These are phyloP conservation scores for Drosophila anomelani DNA, from an alignment of 2,888 invertebrate genomes.

Conservation along the genomic window DNA sequence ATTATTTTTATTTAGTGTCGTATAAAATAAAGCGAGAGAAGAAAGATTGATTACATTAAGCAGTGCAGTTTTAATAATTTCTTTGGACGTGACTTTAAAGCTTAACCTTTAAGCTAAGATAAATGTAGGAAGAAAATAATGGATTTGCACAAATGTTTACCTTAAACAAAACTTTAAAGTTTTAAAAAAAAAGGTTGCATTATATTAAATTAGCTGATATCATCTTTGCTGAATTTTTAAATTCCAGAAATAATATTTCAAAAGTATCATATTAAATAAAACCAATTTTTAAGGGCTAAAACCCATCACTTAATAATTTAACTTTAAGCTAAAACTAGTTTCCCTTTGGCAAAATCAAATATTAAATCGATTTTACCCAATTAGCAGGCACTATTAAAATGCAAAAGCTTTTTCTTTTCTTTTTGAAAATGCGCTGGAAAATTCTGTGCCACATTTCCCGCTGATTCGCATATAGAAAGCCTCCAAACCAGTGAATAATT, in stretches of 20 bases:
- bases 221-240: no score
- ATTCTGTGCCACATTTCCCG: slow-evolving; percentile 12
- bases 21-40: slow-evolving; percentile 40
- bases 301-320: no score
- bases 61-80: slow-evolving; percentile 19
- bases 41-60: slow-evolving; percentile 53
- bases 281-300: no score
- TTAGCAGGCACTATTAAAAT: slow-evolving; percentile 9
- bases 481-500: slow-evolving; percentile 20
- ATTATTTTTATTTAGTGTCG: slow-evolving; percentile 26
- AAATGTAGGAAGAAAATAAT: no score
- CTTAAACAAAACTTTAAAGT: neutral
- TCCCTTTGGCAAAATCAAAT: neutral
- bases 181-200: no score
- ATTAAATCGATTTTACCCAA: slow-evolving; percentile 18
- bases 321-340: neutral
- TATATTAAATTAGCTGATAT: no score
- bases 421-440: slow-evolving; percentile 16
- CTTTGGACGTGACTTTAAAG: neutral
- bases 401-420: neutral
- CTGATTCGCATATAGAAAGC: slow-evolving; percentile 3
- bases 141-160: no score
- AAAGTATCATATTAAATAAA: neutral
- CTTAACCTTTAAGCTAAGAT: neutral
- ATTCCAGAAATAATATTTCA: neutral